A percentile compares a stretch with the other conserved stretches of the same genome.
These are phyloP conservation scores for Ianthella basta DNA, from an alignment of 37 sponge, comb jelly and placozoan genomes.

Conservation along the genomic window DNA sequence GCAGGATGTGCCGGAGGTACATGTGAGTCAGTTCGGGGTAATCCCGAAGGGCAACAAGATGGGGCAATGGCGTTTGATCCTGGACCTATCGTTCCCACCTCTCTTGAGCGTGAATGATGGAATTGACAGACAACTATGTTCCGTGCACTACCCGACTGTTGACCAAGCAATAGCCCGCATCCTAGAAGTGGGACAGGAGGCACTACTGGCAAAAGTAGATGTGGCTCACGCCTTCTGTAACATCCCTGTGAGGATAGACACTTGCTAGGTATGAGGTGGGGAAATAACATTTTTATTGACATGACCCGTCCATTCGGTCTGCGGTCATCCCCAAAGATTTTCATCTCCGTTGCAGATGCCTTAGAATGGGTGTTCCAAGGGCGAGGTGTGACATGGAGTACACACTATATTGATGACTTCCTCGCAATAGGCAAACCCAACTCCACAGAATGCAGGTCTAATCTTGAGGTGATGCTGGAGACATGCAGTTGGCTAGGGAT, in stretches of 20 bases:
- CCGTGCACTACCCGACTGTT: neutral
- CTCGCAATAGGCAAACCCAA: neutral
- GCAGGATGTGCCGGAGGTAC: neutral
- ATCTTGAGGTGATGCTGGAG: neutral
- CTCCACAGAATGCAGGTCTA: neutral
- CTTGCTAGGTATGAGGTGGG: conserved; percentile 31
- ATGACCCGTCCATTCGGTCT: conserved; percentile 22
- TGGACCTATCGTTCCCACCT: conserved; percentile 36
- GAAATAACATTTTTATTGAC: conserved; percentile 14
- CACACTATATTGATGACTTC: conserved; percentile 41
- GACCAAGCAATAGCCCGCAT: neutral
- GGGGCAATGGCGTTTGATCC: conserved; percentile 36
- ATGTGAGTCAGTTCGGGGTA: conserved; percentile 33
- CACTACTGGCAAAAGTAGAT: conserved; percentile 27
- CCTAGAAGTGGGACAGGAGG: conserved; percentile 1
- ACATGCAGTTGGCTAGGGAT: neutral
- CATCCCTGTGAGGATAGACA: conserved; percentile 26
- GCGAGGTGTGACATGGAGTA: neutral
- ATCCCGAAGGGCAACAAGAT: conserved; percentile 20
- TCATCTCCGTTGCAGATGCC: conserved; percentile 19
- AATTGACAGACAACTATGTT: neutral
- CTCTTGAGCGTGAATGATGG: conserved; percentile 40
- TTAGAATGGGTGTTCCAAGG: neutral
- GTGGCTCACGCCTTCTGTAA: conserved; percentile 24
- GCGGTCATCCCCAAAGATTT: conserved; percentile 28